Conservation (phyloP, 2,113 vertebrate species). For the Albula glossodonta region DNA sequence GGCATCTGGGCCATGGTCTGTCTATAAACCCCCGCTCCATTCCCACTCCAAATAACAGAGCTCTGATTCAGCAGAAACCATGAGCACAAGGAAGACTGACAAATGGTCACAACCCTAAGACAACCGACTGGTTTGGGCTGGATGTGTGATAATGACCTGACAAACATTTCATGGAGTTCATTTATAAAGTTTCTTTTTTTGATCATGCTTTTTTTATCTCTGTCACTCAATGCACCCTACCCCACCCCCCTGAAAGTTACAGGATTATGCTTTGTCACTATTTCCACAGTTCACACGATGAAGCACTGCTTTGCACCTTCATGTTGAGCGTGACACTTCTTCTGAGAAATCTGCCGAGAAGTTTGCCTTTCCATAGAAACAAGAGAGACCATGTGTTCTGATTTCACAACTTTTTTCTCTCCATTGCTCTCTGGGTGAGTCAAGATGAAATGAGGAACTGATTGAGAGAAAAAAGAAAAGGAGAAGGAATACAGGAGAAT, state of each 20-base stretch:
- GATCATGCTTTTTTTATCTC: conserved; percentile 50
- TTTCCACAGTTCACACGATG: neutral
- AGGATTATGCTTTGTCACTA: conserved; percentile 12
- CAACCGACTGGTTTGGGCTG: conserved; percentile 37
- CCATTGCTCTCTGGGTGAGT: conserved; percentile 19
- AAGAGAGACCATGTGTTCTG: conserved; percentile 5
- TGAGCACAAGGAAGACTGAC: neutral
- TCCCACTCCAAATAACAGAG: neutral
- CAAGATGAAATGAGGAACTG: conserved; percentile 26
- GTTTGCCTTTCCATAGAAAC: conserved; percentile 12
- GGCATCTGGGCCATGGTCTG: neutral
- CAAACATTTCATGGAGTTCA: neutral
- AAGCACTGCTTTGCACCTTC: neutral
- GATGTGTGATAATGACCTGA: conserved; percentile 33
- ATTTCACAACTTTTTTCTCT: conserved; percentile 16
- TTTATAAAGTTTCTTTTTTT: conserved; percentile 40
- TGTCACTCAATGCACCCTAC: conserved; percentile 38
- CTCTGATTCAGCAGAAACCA: neutral
- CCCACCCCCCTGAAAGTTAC: conserved; percentile 17
- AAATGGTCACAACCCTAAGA: neutral
- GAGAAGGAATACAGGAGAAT: conserved; percentile 21
- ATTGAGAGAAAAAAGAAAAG: conserved; percentile 10
- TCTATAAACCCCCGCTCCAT: neutral
- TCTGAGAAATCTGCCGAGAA: neutral
- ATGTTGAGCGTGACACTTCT: neutral